Percentiles rank a stretch among this genome's conserved stretches.
Conservation (phyloP, 2,888 invertebrate species). For the Pyralis farinalis region DNA sequence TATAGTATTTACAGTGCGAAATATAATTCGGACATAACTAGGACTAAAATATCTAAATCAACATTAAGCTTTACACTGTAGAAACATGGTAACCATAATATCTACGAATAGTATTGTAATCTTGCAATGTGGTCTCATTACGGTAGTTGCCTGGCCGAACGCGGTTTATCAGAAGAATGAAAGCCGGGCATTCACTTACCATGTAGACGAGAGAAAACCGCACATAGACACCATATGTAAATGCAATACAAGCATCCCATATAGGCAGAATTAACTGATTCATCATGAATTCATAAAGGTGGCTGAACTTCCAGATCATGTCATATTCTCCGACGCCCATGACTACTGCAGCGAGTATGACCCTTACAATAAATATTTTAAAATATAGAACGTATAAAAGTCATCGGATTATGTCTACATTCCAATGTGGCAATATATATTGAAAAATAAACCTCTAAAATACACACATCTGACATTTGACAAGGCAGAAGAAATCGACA, state of each 20-base stretch:
- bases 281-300: conserved; percentile 32
- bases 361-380: conserved; percentile 32
- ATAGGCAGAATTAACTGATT: conserved; percentile 41
- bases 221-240: conserved; percentile 39
- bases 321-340: conserved; percentile 27
- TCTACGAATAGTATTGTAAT: too few relatives aligned
- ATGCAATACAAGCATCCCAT: conserved; percentile 37
- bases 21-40: too few relatives aligned
- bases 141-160: too few relatives aligned
- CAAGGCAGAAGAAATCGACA: neutral
- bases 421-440: conserved; percentile 21
- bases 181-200: conserved; percentile 32
- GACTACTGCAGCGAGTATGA: conserved; percentile 25
- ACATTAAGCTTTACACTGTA: too few relatives aligned
- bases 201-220: conserved; percentile 44
- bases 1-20: too few relatives aligned
- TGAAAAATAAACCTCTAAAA: conserved; percentile 22
- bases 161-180: too few relatives aligned
- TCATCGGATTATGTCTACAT: conserved; percentile 15
- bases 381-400: conserved; percentile 21
- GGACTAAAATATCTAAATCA: too few relatives aligned
- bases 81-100: too few relatives aligned
- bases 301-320: conserved; percentile 22
- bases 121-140: too few relatives aligned
- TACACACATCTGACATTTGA: conserved; percentile 18